Conservation (phyloP, 2,113 vertebrate species). For the Urocynchramus pylzowi region DNA sequence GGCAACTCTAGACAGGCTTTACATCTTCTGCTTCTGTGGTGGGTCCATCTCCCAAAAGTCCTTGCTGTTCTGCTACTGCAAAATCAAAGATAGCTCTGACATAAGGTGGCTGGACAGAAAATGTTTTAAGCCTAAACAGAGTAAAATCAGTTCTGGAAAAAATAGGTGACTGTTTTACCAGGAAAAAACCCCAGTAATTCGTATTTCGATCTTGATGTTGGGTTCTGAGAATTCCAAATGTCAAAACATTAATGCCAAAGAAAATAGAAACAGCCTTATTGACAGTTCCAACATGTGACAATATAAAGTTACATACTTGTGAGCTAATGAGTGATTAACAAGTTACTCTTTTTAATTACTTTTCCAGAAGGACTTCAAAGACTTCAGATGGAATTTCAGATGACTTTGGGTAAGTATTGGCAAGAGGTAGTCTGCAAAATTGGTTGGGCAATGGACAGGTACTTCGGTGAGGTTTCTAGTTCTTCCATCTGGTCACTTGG, state of each 20-base stretch:
- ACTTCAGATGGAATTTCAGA: neutral
- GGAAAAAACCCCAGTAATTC: neutral
- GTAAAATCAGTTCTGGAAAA: neutral
- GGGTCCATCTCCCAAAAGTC: neutral
- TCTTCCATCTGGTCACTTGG: neutral
- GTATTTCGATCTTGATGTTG: neutral
- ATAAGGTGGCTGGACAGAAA: neutral
- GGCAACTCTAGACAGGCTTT: neutral
- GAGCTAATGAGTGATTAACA: conserved; percentile 14
- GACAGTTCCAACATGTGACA: neutral
- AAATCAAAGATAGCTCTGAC: neutral
- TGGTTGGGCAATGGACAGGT: neutral
- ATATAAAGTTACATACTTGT: neutral
- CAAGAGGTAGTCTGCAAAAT: neutral
- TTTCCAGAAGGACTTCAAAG: neutral
- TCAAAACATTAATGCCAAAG: neutral
- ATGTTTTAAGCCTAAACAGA: neutral
- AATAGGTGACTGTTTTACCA: neutral
- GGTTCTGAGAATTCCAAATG: neutral
- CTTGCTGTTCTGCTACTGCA: neutral
- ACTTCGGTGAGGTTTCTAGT: neutral
- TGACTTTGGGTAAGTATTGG: neutral
- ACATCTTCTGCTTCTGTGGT: neutral
- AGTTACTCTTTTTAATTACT: neutral
- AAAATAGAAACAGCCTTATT: neutral